Evolutionary conservation across 2,888 invertebrate species (phyloP).

Genomic region (Cephus nigrinus): DNA sequence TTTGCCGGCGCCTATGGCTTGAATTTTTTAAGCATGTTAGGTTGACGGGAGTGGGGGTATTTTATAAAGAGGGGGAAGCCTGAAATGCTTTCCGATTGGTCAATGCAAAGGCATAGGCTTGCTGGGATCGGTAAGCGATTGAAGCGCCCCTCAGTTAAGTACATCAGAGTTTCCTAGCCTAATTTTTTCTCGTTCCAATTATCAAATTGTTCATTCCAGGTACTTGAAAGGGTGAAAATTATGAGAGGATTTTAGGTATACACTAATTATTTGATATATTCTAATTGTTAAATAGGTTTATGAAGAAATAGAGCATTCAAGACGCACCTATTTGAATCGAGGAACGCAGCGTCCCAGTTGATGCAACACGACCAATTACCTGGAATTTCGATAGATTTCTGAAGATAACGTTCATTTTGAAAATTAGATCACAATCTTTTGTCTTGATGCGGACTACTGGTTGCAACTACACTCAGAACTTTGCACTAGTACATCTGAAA

Average conservation of each 20-base stretch:
- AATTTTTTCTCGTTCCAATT: neutral
- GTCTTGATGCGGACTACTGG: neutral
- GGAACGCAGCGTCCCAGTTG: constrained; percentile 8
- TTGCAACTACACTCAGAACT: neutral
- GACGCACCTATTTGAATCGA: constrained; percentile 28
- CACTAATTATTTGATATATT: constrained; percentile 1
- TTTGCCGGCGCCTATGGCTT: neutral
- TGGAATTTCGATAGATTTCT: constrained; percentile 23
- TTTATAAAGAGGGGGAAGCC: neutral
- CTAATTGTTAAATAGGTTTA: neutral
- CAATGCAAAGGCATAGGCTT: neutral
- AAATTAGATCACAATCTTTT: neutral
- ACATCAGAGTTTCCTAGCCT: neutral
- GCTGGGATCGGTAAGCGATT: neutral
- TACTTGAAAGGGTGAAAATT: neutral
- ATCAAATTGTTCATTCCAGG: neutral
- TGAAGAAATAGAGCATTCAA: constrained; percentile 11
- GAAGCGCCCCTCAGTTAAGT: neutral
- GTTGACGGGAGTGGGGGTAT: neutral
- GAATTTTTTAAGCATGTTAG: neutral
- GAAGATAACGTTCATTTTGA: constrained; percentile 25
- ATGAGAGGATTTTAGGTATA: neutral
- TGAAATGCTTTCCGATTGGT: neutral
- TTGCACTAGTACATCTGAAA: neutral
- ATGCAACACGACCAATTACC: neutral